A percentile compares a stretch with the other conserved stretches of the same genome.
phyloP scores from a whole-genome alignment of 1,140 invertebrate species.

The Apocrypta bakeri region DNA sequence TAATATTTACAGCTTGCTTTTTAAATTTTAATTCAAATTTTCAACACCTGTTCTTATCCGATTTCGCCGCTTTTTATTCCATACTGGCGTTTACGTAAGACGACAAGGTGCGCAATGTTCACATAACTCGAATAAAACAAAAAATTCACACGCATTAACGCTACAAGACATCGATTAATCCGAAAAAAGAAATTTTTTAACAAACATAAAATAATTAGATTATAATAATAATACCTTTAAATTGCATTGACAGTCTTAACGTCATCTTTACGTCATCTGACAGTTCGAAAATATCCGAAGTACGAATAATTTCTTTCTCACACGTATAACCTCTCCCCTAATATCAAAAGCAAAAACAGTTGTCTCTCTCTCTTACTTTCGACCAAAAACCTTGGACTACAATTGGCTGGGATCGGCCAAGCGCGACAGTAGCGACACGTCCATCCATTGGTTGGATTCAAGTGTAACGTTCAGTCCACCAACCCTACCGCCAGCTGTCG shows the following conservation, averaged over 20 bases:
- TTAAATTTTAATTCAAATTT: no score
- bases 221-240: neutral
- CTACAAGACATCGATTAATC: no score
- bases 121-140: no score
- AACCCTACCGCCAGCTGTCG: conserved; percentile 66
- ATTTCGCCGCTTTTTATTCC: no score
- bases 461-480: conserved; percentile 66
- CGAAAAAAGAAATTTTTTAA: no score
- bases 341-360: neutral
- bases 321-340: neutral
- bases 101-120: no score
- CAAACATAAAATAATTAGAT: no score
- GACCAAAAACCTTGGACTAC: neutral
- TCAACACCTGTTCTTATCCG: no score
- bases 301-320: neutral
- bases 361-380: neutral
- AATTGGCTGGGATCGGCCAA: conserved; percentile 4
- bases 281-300: conserved; percentile 18
- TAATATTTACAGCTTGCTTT: no score
- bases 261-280: neutral
- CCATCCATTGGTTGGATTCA: conserved; percentile 35
- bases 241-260: neutral
- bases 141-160: no score
- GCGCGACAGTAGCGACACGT: conserved; percentile 13
- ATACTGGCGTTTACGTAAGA: no score